Evolutionary conservation across 2,888 invertebrate species (phyloP).

Genomic region (Adineta ricciae): DNA sequence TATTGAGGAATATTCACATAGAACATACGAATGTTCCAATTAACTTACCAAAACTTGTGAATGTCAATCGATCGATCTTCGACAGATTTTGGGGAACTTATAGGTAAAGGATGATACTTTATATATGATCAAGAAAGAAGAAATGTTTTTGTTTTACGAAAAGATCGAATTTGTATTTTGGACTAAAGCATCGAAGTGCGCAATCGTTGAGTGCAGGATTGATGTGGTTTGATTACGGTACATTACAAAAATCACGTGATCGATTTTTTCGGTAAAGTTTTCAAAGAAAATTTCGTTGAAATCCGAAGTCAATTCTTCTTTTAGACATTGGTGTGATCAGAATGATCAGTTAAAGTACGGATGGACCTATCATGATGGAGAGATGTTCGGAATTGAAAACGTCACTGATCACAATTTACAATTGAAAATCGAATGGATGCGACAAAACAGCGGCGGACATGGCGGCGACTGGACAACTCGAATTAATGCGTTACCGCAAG

Average conservation of each 20-base stretch:
- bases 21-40: slow-evolving; percentile 8
- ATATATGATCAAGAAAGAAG: not conserved
- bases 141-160: not conserved
- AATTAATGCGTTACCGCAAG: slow-evolving; percentile 57
- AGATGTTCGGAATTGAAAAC: slow-evolving; percentile 77
- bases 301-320: slow-evolving; percentile 23
- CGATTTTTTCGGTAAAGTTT: not conserved
- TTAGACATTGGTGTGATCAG: slow-evolving; percentile 80
- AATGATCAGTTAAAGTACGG: slow-evolving; percentile 57
- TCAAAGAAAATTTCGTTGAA: slow-evolving; percentile 22
- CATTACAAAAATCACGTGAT: slow-evolving; percentile 57
- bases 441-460: slow-evolving; percentile 65
- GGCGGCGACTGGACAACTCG: slow-evolving; percentile 89
- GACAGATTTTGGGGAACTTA: slow-evolving; percentile 88
- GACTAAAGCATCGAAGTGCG: slow-evolving; percentile 73
- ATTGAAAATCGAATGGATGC: slow-evolving; percentile 76
- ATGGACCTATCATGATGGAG: slow-evolving; percentile 86
- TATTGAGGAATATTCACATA: not conserved
- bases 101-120: slow-evolving; percentile 35
- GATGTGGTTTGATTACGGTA: slow-evolving; percentile 79
- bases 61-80: slow-evolving; percentile 56
- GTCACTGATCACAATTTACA: slow-evolving; percentile 69
- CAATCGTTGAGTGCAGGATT: slow-evolving; percentile 78
- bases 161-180: slow-evolving; percentile 47
- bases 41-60: slow-evolving; percentile 53